These are phyloP conservation scores for Lagodon rhomboides DNA, from an alignment of 2,797 vertebrate species.

Conservation along the genomic window DNA sequence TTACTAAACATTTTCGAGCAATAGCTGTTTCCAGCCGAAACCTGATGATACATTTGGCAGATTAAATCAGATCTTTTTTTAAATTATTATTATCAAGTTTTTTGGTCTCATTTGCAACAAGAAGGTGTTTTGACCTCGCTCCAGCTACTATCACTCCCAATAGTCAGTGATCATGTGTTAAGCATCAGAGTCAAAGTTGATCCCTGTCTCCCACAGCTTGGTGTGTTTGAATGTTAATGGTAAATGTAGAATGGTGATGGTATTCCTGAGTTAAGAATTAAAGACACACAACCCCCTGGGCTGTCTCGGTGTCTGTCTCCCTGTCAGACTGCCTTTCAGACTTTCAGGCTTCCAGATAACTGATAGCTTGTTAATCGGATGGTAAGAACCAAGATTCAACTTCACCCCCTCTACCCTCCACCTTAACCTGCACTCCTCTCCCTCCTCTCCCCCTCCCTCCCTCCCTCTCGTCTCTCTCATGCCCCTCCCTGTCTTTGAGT, in stretches of 20 bases:
- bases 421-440: conserved; percentile 13
- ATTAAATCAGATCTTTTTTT: neutral
- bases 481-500: conserved; percentile 44
- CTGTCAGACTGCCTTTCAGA: conserved; percentile 58
- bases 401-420: conserved; percentile 42
- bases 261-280: conserved; percentile 40
- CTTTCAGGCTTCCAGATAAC: conserved; percentile 63
- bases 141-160: neutral
- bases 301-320: conserved; percentile 59
- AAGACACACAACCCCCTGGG: conserved; percentile 58
- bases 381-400: conserved; percentile 76
- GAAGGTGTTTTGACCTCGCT: neutral
- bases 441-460: neutral
- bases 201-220: neutral
- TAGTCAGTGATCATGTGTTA: neutral
- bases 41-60: neutral
- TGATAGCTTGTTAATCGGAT: conserved; percentile 71
- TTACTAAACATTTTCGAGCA: too few relatives aligned
- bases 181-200: neutral
- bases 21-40: neutral
- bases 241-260: conserved; percentile 15
- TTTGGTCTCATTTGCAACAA: neutral
- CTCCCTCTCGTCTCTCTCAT: conserved; percentile 4
- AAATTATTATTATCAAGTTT: too few relatives aligned
- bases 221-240: conserved; percentile 12